phyloP scores from a whole-genome alignment of 2,888 invertebrate species.

The Agrotis puta region DNA sequence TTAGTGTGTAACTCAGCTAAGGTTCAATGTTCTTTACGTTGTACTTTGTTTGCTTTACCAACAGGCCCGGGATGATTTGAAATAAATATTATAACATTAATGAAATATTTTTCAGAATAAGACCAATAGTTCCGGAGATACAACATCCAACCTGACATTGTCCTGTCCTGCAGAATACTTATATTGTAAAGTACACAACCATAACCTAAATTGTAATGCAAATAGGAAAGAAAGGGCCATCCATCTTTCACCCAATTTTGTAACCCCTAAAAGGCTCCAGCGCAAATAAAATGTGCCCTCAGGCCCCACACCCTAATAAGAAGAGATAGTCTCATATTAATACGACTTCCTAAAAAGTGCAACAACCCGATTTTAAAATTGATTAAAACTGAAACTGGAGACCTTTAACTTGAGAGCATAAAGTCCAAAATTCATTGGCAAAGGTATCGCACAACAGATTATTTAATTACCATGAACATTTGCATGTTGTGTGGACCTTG shows the following conservation, averaged over 20 bases:
- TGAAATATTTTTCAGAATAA: background rate
- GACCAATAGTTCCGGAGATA: background rate
- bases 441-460: conserved; percentile 68
- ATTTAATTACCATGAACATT: conserved; percentile 63
- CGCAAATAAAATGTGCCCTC: conserved; percentile 56
- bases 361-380: conserved; percentile 61
- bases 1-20: background rate
- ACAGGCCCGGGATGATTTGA: no score
- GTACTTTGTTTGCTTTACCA: no score
- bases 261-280: conserved; percentile 46
- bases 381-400: conserved; percentile 31
- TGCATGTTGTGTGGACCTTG: conserved; percentile 27
- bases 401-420: conserved; percentile 42
- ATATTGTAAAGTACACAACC: no score
- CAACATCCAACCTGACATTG: no score
- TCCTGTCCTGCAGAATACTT: no score
- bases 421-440: conserved; percentile 60
- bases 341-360: conserved; percentile 65
- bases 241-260: conserved; percentile 30
- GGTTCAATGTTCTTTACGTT: no score
- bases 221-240: conserved; percentile 33
- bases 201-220: conserved; percentile 2
- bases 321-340: conserved; percentile 64
- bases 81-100: background rate
- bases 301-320: conserved; percentile 62